Evolutionary conservation across 2,888 invertebrate genomes (phyloP), one percentile per base, ranked within the genome.

Genomic region (Dinocampus coccinellae): DNA sequence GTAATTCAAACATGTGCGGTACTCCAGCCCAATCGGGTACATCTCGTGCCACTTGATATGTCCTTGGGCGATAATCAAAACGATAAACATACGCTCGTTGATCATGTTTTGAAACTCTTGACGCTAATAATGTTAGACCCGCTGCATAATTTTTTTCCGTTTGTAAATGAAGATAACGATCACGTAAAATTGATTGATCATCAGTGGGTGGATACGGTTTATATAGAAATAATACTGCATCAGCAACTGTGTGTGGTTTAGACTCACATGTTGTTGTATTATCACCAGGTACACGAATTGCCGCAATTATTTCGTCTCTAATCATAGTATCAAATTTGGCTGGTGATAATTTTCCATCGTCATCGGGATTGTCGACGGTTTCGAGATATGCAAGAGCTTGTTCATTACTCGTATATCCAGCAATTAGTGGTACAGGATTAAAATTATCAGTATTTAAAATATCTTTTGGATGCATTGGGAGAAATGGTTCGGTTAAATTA

Each of bases 351-450:
- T 91, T 92, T 2, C 91, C 90, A 42, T 92, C 90, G 62, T 90
- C 89, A 60, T 90, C 89, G 52, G 90, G 90, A 36, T 90, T 89
- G 62, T 91, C 91, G 53, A 91, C 89, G 26, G 91, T 84, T n/a
- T 88, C 88, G 62, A 89, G 83, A 60, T 86, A 85, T 20, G 92
- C 89, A 1, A 95, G 84, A 7, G 92, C 93, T 78, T 94, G 93
- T 87, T 95, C 95, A 92, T 95, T 95, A 78, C 93, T 92, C 0
- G 95, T 95, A 79, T 92, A 95, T 0, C 94, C 94, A n/a, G 92
- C 90, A 78, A 95, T 85, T 13, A 95, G 81, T 0, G 95, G 94
- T 0, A 95, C 92, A 68, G 92, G 91, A 71, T 91, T 90, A 75
- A 91, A 91, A 34, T 90, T 89, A 10, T 92, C 93, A 66, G 88